These are phyloP conservation scores for Centropus bengalensis DNA, from an alignment of 2,113 vertebrate genomes.

Conservation along the genomic window DNA sequence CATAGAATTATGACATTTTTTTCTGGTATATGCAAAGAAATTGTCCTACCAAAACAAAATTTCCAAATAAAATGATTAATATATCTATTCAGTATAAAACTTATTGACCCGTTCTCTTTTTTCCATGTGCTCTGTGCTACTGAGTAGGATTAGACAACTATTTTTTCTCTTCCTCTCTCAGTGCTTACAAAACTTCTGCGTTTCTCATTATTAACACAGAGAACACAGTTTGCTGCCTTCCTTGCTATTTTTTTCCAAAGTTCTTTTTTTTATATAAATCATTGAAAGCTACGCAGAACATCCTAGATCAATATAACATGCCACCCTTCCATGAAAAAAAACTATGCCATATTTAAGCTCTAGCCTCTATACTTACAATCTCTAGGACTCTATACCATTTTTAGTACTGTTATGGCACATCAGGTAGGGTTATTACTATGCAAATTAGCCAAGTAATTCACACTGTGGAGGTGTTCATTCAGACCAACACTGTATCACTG, in stretches of 20 bases:
- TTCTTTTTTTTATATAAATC: background rate
- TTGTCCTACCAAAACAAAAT: background rate
- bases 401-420: slow-evolving; percentile 47
- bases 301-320: background rate
- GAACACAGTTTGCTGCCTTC: background rate
- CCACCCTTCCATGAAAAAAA: slow-evolving; percentile 20
- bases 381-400: slow-evolving; percentile 43
- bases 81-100: background rate
- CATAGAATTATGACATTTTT: background rate
- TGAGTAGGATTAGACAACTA: background rate
- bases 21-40: background rate
- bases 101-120: background rate
- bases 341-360: slow-evolving; percentile 32
- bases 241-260: background rate
- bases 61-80: background rate
- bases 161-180: background rate
- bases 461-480: slow-evolving; percentile 61
- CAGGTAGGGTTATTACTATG: slow-evolving; percentile 66
- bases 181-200: background rate
- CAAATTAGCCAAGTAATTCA: slow-evolving; percentile 76
- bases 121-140: background rate
- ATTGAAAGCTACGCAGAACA: background rate
- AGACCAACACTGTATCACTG: slow-evolving; percentile 45
- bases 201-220: background rate
- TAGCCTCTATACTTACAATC: slow-evolving; percentile 51